These are phyloP conservation scores for Rhysida immarginata DNA, from an alignment of 1,140 invertebrate genomes.

Conservation along the genomic window DNA sequence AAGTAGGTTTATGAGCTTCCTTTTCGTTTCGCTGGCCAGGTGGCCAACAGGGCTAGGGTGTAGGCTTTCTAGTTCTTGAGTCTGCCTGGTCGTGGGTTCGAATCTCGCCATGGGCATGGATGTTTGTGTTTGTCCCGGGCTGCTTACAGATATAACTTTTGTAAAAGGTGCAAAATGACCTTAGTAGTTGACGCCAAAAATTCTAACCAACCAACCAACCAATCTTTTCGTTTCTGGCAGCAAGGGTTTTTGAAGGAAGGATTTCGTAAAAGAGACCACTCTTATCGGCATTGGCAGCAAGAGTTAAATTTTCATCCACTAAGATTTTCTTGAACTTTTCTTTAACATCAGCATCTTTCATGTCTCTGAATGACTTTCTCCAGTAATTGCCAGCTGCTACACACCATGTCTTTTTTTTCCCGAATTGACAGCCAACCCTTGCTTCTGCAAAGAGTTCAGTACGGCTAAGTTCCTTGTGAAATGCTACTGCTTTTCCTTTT, in stretches of 20 bases:
- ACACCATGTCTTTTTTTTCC: not conserved
- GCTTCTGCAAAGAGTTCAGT: not conserved
- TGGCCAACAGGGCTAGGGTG: too few species aligned
- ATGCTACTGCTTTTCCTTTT: not conserved
- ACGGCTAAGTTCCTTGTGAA: not conserved
- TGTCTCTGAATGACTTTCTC: not conserved
- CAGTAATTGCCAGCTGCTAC: not conserved
- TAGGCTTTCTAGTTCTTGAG: too few species aligned
- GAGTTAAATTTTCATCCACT: not conserved
- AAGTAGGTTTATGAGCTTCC: too few species aligned
- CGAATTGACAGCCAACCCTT: not conserved
- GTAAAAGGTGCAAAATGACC: too few species aligned
- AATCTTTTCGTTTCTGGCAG: not conserved
- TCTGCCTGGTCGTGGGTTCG: too few species aligned
- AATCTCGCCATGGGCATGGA: too few species aligned
- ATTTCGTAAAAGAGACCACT: not conserved
- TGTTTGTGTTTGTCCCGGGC: too few species aligned
- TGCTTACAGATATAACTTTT: too few species aligned
- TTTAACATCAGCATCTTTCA: not conserved
- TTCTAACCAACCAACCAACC: too few species aligned
- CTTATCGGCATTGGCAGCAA: not conserved
- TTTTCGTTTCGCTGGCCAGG: too few species aligned
- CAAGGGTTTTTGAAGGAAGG: not conserved
- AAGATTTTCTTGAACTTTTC: not conserved
- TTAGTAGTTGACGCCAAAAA: too few species aligned